Conservation (phyloP, 2,113 vertebrate genomes). For the Martes martes region DNA sequence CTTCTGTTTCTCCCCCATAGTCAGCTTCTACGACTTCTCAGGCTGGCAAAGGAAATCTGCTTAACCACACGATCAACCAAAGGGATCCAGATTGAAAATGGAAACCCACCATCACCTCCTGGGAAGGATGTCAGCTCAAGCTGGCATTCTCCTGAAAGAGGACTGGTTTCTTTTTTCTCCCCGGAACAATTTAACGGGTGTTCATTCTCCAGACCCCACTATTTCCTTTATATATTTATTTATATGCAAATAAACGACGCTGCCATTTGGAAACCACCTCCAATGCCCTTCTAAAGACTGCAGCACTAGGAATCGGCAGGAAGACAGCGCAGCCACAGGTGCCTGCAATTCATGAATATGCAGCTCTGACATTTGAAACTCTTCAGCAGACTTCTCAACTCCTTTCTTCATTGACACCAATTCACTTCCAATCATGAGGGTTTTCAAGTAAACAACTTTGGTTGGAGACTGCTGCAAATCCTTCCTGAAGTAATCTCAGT, state of each 20-base stretch:
- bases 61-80: background rate
- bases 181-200: background rate
- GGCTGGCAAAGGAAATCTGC: background rate
- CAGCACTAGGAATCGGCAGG: background rate
- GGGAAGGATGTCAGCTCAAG: background rate
- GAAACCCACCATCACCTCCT: background rate
- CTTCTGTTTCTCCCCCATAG: background rate
- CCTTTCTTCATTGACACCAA: slow-evolving; percentile 51
- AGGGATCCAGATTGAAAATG: background rate
- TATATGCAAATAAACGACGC: slow-evolving; percentile 30
- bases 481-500: background rate
- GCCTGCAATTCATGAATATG: slow-evolving; percentile 58
- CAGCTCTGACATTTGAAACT: slow-evolving; percentile 60
- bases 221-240: background rate
- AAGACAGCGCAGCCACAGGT: slow-evolving; percentile 38
- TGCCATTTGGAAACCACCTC: slow-evolving; percentile 20
- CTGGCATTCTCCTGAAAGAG: background rate
- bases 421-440: slow-evolving; percentile 46
- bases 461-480: background rate
- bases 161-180: background rate
- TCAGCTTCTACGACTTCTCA: background rate
- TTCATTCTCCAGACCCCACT: background rate
- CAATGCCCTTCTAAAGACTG: background rate
- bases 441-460: slow-evolving; percentile 45
- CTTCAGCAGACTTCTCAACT: slow-evolving; percentile 49